Conservation (phyloP, 2,113 vertebrate species). For the Phrynocephalus versicolor region DNA sequence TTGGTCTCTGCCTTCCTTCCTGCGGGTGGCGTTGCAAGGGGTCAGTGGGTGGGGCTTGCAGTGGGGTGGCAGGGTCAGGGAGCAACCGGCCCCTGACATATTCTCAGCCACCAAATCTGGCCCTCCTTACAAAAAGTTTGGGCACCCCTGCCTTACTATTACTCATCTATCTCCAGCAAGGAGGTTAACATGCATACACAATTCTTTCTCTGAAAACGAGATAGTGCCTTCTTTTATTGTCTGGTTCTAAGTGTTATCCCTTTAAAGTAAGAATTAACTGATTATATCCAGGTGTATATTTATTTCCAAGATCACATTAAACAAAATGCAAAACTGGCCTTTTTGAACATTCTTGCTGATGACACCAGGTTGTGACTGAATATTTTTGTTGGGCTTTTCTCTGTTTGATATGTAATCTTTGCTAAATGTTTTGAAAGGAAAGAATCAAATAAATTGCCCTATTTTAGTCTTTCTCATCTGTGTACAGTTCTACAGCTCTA, state of each 20-base stretch:
- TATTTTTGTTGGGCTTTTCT: slow-evolving; percentile 70
- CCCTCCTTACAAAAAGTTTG: no score
- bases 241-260: slow-evolving; percentile 25
- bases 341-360: slow-evolving; percentile 57
- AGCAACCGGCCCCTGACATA: no score
- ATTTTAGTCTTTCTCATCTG: slow-evolving; percentile 80
- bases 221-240: slow-evolving; percentile 52
- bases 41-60: no score
- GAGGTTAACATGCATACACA: background rate
- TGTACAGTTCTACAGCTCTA: slow-evolving; percentile 80
- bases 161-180: slow-evolving; percentile 43
- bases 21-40: no score
- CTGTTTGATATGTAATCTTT: slow-evolving; percentile 79
- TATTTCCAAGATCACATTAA: slow-evolving; percentile 69
- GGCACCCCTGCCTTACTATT: no score
- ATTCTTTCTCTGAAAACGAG: slow-evolving; percentile 30
- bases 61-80: no score
- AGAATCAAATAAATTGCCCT: slow-evolving; percentile 82
- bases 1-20: no score
- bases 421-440: slow-evolving; percentile 81
- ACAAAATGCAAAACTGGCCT: slow-evolving; percentile 62
- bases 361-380: slow-evolving; percentile 73
- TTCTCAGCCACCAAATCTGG: no score
- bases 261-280: slow-evolving; percentile 58
- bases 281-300: slow-evolving; percentile 61